phyloP scores from a whole-genome alignment of 2,888 invertebrate genomes.

The Zygothrica quintamaculata region DNA sequence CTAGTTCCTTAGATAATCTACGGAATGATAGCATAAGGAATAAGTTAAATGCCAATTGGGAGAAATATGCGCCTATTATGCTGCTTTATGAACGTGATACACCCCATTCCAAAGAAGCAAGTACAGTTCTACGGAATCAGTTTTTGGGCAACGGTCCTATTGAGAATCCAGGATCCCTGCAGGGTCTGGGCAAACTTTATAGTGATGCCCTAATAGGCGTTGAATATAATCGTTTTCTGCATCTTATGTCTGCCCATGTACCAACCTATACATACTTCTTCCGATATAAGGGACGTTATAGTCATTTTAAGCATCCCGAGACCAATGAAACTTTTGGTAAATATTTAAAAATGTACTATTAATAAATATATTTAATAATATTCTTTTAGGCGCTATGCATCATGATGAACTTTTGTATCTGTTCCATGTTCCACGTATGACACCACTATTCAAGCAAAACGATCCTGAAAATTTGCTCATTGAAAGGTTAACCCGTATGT shows the following conservation, averaged over 20 bases:
- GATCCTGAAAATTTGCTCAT: constrained; percentile 84
- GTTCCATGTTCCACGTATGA: constrained; percentile 76
- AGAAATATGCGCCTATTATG: constrained; percentile 73
- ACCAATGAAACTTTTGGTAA: constrained; percentile 85
- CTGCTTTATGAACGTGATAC: constrained; percentile 83
- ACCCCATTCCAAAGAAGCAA: constrained; percentile 79
- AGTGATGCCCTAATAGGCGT: constrained; percentile 87
- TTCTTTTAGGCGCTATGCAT: constrained; percentile 83
- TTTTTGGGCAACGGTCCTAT: constrained; percentile 65
- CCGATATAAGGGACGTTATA: constrained; percentile 87
- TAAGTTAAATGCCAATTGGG: constrained; percentile 77
- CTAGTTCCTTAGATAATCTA: constrained; percentile 77
- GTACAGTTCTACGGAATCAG: constrained; percentile 62
- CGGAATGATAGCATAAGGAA: constrained; percentile 85
- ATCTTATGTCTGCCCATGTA: constrained; percentile 86
- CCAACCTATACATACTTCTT: constrained; percentile 87
- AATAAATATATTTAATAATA: fast-evolving
- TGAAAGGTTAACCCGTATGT: constrained; percentile 84
- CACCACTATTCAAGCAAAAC: constrained; percentile 81
- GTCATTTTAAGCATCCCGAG: constrained; percentile 85
- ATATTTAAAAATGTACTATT: too few relatives aligned
- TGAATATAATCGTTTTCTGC: constrained; percentile 86
- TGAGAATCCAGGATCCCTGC: constrained; percentile 58
- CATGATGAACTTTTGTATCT: constrained; percentile 85
- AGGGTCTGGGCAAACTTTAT: constrained; percentile 83